Percentiles rank a stretch among this genome's conserved stretches.
Evolutionary conservation across 2,888 invertebrate genomes (phyloP).

Genomic region (Apotomis turbidana): DNA sequence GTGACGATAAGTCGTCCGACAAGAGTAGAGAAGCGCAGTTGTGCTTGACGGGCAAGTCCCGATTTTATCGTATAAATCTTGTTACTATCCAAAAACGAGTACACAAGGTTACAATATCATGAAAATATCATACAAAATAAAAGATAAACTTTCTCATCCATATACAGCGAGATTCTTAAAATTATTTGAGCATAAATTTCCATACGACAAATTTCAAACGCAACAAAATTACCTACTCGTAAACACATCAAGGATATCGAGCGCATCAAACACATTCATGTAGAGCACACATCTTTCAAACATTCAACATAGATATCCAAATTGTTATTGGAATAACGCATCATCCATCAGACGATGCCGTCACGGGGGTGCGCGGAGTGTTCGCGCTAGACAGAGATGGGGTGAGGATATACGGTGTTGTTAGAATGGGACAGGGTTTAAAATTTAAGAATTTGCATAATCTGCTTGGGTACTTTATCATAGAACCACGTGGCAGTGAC

Average conservation of each 20-base stretch:
- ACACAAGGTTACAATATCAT: no score
- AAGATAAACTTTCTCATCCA: no score
- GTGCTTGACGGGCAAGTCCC: no score
- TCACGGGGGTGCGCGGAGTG: slow-evolving; percentile 73
- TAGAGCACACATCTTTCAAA: slow-evolving; percentile 64
- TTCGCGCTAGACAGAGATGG: slow-evolving; percentile 60
- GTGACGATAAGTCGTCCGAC: no score
- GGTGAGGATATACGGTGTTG: slow-evolving; percentile 50
- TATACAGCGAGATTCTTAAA: neutral
- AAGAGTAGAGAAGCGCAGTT: no score
- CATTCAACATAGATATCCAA: slow-evolving; percentile 79
- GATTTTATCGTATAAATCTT: no score
- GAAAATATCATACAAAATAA: neutral
- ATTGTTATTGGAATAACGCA: slow-evolving; percentile 83
- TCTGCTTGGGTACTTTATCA: slow-evolving; percentile 82
- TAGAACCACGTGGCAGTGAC: slow-evolving; percentile 84
- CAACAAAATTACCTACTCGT: slow-evolving; percentile 41
- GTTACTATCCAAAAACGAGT: no score
- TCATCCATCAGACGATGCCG: slow-evolving; percentile 80
- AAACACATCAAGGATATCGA: slow-evolving; percentile 43
- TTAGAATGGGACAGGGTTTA: slow-evolving; percentile 62
- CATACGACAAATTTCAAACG: slow-evolving; percentile 26
- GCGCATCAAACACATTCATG: slow-evolving; percentile 48
- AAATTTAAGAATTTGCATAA: slow-evolving; percentile 83
- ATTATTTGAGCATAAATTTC: slow-evolving; percentile 19